Evolutionary conservation across 2,113 vertebrate genomes (phyloP).

Genomic region (Climacteris rufus): DNA sequence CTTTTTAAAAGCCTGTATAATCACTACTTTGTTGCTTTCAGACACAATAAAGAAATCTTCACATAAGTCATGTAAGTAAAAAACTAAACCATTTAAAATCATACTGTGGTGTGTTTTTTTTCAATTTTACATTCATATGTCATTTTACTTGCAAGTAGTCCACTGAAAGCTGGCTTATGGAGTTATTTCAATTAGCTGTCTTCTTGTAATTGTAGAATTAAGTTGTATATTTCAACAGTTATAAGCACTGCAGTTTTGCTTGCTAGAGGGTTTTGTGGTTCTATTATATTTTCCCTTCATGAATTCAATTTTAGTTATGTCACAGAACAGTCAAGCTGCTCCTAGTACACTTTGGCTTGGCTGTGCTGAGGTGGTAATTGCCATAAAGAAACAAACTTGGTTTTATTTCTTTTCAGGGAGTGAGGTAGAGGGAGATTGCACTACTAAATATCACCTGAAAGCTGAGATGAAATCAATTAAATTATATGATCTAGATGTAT

Average conservation of each 20-base stretch:
- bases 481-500: neutral
- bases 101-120: neutral
- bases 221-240: neutral
- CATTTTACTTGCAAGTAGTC: neutral
- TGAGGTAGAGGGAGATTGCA: accelerated
- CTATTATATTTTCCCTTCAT: neutral
- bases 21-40: neutral
- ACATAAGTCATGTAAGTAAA: neutral
- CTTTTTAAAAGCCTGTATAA: neutral
- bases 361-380: neutral
- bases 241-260: neutral
- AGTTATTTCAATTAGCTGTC: neutral
- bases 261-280: neutral
- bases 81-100: neutral
- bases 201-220: neutral
- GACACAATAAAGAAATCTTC: neutral
- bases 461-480: neutral
- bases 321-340: neutral
- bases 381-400: neutral
- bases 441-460: neutral
- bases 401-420: neutral
- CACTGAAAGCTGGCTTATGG: neutral
- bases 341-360: neutral
- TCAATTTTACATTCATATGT: neutral
- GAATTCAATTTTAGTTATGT: neutral